Conservation (phyloP, 2,113 vertebrate species). For the Limnothrissa miodon region DNA sequence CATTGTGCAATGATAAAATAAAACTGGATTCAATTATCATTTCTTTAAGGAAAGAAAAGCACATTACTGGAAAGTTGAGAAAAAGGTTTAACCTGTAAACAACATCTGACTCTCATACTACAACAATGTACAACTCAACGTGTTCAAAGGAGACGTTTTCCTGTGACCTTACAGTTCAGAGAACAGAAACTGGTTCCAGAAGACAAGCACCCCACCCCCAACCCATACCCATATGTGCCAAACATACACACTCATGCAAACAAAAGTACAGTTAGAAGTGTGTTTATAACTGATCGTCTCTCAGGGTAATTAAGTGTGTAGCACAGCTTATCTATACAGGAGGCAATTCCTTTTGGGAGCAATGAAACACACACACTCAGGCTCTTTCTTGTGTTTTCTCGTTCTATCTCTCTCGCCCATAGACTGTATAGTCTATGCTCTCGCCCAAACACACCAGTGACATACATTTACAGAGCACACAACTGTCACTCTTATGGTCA, state of each 20-base stretch:
- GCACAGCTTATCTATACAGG: neutral
- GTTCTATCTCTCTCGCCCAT: too few species aligned
- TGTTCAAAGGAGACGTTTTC: neutral
- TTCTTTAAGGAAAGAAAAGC: neutral
- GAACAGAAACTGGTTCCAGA: neutral
- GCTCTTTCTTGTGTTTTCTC: neutral
- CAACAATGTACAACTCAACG: neutral
- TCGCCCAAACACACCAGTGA: slow-evolving; percentile 13
- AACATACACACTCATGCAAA: neutral
- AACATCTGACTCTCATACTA: neutral
- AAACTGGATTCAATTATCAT: neutral
- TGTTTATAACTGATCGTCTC: slow-evolving; percentile 24
- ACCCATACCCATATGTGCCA: neutral
- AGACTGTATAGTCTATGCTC: slow-evolving; percentile 13
- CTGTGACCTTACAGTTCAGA: neutral
- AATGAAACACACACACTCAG: neutral
- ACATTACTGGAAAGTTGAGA: neutral
- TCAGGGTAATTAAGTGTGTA: slow-evolving; percentile 11
- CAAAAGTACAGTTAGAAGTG: neutral
- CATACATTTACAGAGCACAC: neutral
- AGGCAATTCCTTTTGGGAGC: slow-evolving; percentile 21
- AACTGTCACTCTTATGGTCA: too few species aligned
- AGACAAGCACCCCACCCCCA: neutral
- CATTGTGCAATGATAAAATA: too few species aligned
- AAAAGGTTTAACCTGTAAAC: neutral